Evolutionary conservation across 2,797 vertebrate genomes (phyloP), one percentile per base, ranked within the genome.

Genomic region (Delichon dasypus): DNA sequence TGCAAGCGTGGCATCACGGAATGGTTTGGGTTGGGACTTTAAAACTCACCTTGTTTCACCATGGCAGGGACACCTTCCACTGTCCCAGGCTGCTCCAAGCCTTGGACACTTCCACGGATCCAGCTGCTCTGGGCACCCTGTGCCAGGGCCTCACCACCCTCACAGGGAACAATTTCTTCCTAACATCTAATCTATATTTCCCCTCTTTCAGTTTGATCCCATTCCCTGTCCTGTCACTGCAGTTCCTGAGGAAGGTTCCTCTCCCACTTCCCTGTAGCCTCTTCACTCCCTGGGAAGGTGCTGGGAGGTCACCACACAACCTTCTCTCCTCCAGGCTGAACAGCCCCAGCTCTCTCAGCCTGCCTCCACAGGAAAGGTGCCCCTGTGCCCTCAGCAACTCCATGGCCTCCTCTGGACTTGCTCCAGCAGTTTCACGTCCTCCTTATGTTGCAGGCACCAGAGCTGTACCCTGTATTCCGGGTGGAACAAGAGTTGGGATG

Each of bases 21-120:
- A 15, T 10, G 16, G 4, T 14, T 40, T 30, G 70, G 17, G 8
- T 10, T 26, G n/a, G 17, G 18, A 57, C 18, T 6, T 47, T 21
- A 45, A 34, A 47, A 7, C 10, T 3, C 40, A 67, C 18, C 16
- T 15, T 1, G 0, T 15, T 6, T 0, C 60, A 17, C 2, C n/a
- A n/a, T n/a, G 12, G 10, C 51, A 87, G 44, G 60, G 45, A 58
- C 60, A 81, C 4, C n/a, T 80, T 0, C 53, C 53, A 47, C n/a
- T 6, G 0, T 10, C 29, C 45, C 68, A 80, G 61, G 11, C 0
- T 40, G 25, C 45, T 73, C 61, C 45, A 2, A 66, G 25, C 34
- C 10, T 74, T 11, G 61, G n/a, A 0, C 61, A 40, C 14, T 53
- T 0, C 17, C 68, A 53, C 61, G 60, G 40, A 26, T 60, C 45